A percentile compares a stretch with the other conserved stretches of the same genome.
These are phyloP conservation scores for Gibbula magus DNA, from an alignment of 2,888 invertebrate genomes.

Conservation along the genomic window DNA sequence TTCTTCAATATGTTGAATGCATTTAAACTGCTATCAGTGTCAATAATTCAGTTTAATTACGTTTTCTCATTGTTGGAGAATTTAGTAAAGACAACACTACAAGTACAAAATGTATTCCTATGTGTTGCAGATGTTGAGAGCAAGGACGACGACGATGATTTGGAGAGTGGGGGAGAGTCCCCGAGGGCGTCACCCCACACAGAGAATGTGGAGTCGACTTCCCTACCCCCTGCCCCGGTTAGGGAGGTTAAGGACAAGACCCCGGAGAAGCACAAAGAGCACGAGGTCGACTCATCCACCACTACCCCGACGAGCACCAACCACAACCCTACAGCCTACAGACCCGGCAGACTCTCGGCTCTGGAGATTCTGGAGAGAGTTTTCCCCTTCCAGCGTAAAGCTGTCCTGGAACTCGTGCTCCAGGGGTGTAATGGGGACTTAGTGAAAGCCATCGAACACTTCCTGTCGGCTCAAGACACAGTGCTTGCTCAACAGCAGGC, in stretches of 20 bases:
- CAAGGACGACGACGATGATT: conserved; percentile 8
- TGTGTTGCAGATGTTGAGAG: conserved; percentile 10
- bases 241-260: not conserved
- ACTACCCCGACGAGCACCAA: not conserved
- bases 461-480: conserved; percentile 77
- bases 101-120: not conserved
- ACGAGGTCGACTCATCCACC: not conserved
- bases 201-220: not conserved
- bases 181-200: not conserved
- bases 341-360: conserved; percentile 77
- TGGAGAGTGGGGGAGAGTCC: not conserved
- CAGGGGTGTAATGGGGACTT: conserved; percentile 94
- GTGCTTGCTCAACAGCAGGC: conserved; percentile 64
- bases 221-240: not conserved
- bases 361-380: conserved; percentile 89
- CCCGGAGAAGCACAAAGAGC: not conserved
- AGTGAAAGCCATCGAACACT: conserved; percentile 91
- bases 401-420: conserved; percentile 92
- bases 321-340: conserved; percentile 62
- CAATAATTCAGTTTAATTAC: too few relatives aligned
- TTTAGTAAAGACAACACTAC: too few relatives aligned
- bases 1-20: too few relatives aligned
- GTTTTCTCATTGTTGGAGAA: too few relatives aligned
- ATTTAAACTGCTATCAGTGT: too few relatives aligned
- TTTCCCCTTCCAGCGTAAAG: conserved; percentile 90